These are phyloP conservation scores for Megaceryle alcyon DNA, from an alignment of 2,797 vertebrate genomes.

Conservation along the genomic window DNA sequence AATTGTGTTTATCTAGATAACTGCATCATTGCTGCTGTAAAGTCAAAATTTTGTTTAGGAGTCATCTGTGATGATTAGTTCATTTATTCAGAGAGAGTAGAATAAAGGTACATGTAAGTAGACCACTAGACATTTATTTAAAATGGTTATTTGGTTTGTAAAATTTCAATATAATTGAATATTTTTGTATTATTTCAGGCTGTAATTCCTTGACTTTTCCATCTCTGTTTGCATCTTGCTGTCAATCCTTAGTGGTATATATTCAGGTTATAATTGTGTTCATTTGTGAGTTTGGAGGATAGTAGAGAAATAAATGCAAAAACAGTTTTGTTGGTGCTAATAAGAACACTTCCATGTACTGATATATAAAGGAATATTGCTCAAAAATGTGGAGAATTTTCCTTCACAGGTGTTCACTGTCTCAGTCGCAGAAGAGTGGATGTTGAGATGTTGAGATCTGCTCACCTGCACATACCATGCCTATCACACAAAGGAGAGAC, in stretches of 20 bases:
- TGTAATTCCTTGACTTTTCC: background rate
- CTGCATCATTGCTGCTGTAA: background rate
- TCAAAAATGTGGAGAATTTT: background rate
- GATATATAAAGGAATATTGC: background rate
- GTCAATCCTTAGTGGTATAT: background rate
- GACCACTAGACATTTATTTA: background rate
- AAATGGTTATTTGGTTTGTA: background rate
- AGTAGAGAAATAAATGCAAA: background rate
- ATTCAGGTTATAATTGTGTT: background rate
- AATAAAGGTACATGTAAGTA: background rate
- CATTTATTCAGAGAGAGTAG: background rate
- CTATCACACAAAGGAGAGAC: background rate
- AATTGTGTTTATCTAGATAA: background rate
- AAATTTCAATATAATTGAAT: background rate
- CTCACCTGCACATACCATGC: background rate
- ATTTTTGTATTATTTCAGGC: background rate
- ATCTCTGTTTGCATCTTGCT: background rate
- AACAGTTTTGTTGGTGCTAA: background rate
- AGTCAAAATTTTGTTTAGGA: background rate
- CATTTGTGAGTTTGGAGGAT: background rate
- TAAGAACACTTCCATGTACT: background rate
- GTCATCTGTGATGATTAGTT: background rate
- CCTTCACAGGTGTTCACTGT: background rate
- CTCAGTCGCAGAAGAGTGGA: background rate
- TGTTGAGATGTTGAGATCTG: background rate